phyloP scores from a whole-genome alignment of 2,113 vertebrate genomes.

The Hippoglossus stenolepis region DNA sequence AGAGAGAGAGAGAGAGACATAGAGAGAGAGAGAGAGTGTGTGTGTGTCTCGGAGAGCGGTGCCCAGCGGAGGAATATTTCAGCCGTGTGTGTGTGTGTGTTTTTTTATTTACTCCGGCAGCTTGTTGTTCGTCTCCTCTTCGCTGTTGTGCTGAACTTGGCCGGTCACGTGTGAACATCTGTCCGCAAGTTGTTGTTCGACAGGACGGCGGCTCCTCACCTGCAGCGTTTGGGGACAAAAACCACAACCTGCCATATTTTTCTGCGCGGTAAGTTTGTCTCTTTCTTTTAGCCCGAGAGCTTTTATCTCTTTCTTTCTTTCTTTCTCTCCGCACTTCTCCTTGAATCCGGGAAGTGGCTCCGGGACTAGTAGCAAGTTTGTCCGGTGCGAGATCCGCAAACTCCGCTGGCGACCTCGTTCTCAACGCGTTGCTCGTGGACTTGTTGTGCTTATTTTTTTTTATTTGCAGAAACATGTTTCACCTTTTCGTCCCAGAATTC shows the following conservation, averaged over 20 bases:
- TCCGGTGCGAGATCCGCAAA: not conserved
- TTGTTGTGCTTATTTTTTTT: constrained; percentile 19
- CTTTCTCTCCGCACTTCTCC: not conserved
- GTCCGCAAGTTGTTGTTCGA: not conserved
- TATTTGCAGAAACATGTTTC: too few species aligned
- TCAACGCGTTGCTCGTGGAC: not conserved
- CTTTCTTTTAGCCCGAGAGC: too few species aligned
- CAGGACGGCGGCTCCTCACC: constrained; percentile 69
- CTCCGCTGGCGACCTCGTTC: too few species aligned
- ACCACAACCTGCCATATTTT: too few species aligned
- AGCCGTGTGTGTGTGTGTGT: constrained; percentile 43
- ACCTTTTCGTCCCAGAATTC: too few species aligned
- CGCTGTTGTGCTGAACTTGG: constrained; percentile 79
- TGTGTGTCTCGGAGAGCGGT: constrained; percentile 62
- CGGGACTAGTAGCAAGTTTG: not conserved
- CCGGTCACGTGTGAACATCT: constrained; percentile 79
- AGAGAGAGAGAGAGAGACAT: constrained; percentile 71
- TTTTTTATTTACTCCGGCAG: constrained; percentile 79
- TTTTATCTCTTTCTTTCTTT: not conserved
- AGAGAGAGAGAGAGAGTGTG: constrained; percentile 80
- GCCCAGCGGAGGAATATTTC: constrained; percentile 84
- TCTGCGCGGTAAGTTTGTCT: too few species aligned
- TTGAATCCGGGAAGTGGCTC: not conserved
- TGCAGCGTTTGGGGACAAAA: constrained; percentile 9
- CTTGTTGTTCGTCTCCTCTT: constrained; percentile 75